Conservation (phyloP, 2,888 invertebrate genomes). For the Crematogaster levior region DNA sequence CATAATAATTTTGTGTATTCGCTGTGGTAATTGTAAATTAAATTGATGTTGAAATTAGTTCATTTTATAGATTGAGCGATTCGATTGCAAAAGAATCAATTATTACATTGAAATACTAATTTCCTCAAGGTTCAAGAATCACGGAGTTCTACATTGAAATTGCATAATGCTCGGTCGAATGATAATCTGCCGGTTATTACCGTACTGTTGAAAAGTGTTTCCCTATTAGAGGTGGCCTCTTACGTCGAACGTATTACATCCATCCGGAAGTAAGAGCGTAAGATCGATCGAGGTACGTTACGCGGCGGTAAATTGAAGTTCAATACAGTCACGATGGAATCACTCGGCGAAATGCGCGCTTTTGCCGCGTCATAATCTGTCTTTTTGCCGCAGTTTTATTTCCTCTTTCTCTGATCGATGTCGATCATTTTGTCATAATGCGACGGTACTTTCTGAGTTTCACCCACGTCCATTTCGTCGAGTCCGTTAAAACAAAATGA, state of each 20-base stretch:
- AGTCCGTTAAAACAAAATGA: constrained; percentile 26
- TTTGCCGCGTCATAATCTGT: constrained; percentile 47
- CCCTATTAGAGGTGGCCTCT: constrained; percentile 63
- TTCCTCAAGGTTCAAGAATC: constrained; percentile 40
- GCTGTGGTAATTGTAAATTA: constrained; percentile 5
- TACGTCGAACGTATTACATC: constrained; percentile 56
- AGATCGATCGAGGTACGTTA: constrained; percentile 58
- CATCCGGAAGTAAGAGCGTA: constrained; percentile 39
- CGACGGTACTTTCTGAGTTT: constrained; percentile 31
- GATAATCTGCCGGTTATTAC: constrained; percentile 59
- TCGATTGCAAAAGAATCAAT: constrained; percentile 17
- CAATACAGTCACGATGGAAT: constrained; percentile 52
- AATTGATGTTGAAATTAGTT: constrained; percentile 21
- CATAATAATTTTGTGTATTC: not conserved
- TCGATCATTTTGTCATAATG: constrained; percentile 39
- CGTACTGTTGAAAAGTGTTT: constrained; percentile 61
- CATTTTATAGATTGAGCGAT: not conserved
- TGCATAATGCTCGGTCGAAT: constrained; percentile 62
- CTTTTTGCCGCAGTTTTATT: constrained; percentile 48
- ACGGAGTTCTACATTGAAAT: not conserved
- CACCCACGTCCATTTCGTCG: not conserved
- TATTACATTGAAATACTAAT: constrained; percentile 8
- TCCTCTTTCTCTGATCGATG: constrained; percentile 45
- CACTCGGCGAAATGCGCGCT: constrained; percentile 48
- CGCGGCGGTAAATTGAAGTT: constrained; percentile 56